phyloP scores from a whole-genome alignment of 1,140 invertebrate genomes.

The Hermetia illucens region DNA sequence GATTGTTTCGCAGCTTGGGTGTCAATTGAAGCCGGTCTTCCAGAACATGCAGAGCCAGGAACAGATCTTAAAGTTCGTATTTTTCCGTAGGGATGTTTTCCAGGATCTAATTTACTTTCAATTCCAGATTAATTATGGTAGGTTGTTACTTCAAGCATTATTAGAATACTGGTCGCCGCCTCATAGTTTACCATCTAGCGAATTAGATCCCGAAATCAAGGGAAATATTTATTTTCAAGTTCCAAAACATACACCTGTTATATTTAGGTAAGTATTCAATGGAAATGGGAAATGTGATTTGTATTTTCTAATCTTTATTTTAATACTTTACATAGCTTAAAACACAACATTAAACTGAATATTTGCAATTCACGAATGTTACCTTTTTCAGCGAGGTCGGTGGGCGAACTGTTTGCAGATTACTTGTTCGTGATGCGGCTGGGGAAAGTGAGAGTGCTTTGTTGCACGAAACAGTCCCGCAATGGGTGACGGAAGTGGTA shows the following conservation, averaged over 20 bases:
- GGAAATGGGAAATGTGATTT: too few species aligned
- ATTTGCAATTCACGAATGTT: too few species aligned
- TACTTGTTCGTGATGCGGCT: slow-evolving; percentile 82
- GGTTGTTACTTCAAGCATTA: slow-evolving; percentile 82
- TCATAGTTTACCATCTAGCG: slow-evolving; percentile 41
- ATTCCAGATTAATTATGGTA: slow-evolving; percentile 87
- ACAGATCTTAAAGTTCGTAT: slow-evolving; percentile 55
- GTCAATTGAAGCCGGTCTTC: slow-evolving; percentile 85
- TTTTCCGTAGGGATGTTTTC: slow-evolving; percentile 4
- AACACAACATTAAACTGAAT: too few species aligned
- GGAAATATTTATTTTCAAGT: slow-evolving; percentile 83
- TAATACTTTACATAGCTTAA: too few species aligned
- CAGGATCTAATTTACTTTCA: not conserved
- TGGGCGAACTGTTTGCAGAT: slow-evolving; percentile 61
- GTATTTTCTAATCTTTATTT: too few species aligned
- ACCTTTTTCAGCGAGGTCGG: slow-evolving; percentile 74
- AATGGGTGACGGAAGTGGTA: slow-evolving; percentile 92
- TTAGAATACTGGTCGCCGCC: slow-evolving; percentile 86
- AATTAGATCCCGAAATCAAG: slow-evolving; percentile 46
- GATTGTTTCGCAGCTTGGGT: slow-evolving; percentile 98
- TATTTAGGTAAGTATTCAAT: slow-evolving; percentile 61
- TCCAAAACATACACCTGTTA: slow-evolving; percentile 90
- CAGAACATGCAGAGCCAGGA: slow-evolving; percentile 50
- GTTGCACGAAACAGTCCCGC: slow-evolving; percentile 87
- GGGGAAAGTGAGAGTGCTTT: slow-evolving; percentile 91